Conservation (phyloP, 1,140 invertebrate genomes). For the Polyergus mexicanus region DNA sequence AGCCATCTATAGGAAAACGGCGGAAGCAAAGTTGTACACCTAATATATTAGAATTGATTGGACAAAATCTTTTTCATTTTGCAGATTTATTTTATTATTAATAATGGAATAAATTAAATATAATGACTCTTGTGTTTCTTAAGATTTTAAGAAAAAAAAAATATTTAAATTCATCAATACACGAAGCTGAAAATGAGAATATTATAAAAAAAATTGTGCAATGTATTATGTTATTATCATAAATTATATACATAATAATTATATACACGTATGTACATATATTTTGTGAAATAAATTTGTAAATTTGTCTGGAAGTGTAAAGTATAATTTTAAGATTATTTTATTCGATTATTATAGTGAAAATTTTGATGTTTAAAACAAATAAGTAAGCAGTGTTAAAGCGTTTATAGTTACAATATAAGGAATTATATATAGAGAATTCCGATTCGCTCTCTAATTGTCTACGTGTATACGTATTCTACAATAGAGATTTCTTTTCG, state of each 20-base stretch:
- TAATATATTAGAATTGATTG: background rate
- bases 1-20: too few relatives aligned
- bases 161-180: background rate
- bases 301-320: background rate
- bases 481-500: conserved; percentile 24
- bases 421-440: background rate
- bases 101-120: background rate
- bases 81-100: background rate
- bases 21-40: too few relatives aligned
- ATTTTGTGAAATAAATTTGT: background rate
- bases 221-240: background rate
- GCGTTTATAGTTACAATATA: background rate
- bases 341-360: background rate
- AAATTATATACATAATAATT: conserved; percentile 14
- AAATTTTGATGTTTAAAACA: conserved; percentile 4
- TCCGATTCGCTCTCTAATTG: background rate
- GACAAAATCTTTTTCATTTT: conserved; percentile 3
- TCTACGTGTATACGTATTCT: background rate
- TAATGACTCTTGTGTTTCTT: background rate
- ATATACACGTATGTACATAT: background rate
- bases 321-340: background rate
- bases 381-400: background rate
- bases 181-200: background rate
- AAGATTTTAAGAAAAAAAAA: background rate
- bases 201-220: background rate